Conservation (phyloP, 2,888 invertebrate species). For the Drosophila birchii region DNA sequence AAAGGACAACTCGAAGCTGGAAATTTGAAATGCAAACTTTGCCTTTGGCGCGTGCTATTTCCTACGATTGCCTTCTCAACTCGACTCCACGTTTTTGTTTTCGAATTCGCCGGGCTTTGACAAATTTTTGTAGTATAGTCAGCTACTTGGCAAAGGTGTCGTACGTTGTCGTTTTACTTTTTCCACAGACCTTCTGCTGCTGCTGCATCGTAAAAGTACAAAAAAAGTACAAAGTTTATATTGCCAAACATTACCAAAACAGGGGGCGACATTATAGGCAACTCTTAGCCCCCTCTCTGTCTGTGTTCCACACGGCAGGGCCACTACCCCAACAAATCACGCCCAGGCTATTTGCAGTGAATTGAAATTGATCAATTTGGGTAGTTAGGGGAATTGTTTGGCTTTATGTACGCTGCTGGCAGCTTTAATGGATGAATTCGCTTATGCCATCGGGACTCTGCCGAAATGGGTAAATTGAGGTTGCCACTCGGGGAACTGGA, state of each 20-base stretch:
- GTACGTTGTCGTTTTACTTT: conserved; percentile 27
- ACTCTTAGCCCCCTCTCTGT: background rate
- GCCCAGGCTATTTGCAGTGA: conserved; percentile 76
- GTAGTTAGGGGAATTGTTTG: conserved; percentile 73
- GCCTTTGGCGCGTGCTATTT: conserved; percentile 21
- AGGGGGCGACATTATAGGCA: conserved; percentile 56
- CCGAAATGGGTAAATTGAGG: conserved; percentile 48
- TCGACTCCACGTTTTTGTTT: conserved; percentile 22
- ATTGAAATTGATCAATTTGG: conserved; percentile 80
- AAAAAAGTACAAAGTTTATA: conserved; percentile 64
- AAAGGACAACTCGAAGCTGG: conserved; percentile 7
- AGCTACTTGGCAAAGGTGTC: conserved; percentile 42
- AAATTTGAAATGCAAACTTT: conserved; percentile 43
- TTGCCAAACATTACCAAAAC: conserved; percentile 61
- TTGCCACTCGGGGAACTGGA: conserved; percentile 39
- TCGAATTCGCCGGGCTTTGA: conserved; percentile 39
- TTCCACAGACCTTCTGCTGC: background rate
- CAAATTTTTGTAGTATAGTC: conserved; percentile 37
- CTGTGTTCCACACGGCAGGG: conserved; percentile 1
- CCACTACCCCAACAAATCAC: conserved; percentile 60
- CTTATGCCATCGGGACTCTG: conserved; percentile 47
- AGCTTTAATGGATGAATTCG: conserved; percentile 70
- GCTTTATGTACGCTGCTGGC: conserved; percentile 52
- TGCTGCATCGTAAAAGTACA: conserved; percentile 38
- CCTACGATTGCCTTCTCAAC: conserved; percentile 17